phyloP scores from a whole-genome alignment of 2,797 vertebrate species.

The Emydoidea blandingii region DNA sequence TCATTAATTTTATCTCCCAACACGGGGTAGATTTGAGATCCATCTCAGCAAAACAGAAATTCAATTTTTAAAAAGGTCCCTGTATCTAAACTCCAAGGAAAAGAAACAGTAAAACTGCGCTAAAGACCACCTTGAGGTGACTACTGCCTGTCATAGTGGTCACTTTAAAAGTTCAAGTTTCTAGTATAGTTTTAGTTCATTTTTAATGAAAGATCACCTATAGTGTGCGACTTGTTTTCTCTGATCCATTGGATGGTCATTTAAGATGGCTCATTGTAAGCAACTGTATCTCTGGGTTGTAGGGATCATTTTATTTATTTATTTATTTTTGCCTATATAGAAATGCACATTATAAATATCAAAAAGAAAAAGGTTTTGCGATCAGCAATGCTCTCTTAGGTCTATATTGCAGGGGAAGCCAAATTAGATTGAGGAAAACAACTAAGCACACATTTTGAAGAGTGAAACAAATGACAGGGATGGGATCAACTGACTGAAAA shows the following conservation, averaged over 20 bases:
- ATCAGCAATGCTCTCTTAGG: not conserved
- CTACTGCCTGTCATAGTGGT: not conserved
- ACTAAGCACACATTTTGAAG: not conserved
- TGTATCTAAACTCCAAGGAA: slow-evolving; percentile 4
- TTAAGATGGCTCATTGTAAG: not conserved
- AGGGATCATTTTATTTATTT: too few species aligned
- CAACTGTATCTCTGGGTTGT: too few species aligned
- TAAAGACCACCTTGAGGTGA: not conserved
- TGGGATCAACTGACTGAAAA: not conserved
- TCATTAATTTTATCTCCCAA: slow-evolving; percentile 18
- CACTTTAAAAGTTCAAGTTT: not conserved
- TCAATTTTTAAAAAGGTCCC: not conserved
- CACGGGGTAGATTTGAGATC: not conserved
- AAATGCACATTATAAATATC: not conserved
- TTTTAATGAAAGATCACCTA: not conserved
- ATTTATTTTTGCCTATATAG: not conserved
- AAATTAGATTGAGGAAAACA: not conserved
- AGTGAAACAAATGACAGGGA: not conserved
- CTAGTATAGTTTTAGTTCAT: not conserved
- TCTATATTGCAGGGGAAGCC: not conserved
- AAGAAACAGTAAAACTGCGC: not conserved
- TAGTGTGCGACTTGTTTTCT: not conserved
- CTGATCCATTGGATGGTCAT: not conserved
- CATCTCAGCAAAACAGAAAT: not conserved
- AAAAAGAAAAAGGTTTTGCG: not conserved